Evolutionary conservation across 2,888 invertebrate genomes (phyloP), one percentile per base, ranked within the genome.

Genomic region (Autographa gamma): DNA sequence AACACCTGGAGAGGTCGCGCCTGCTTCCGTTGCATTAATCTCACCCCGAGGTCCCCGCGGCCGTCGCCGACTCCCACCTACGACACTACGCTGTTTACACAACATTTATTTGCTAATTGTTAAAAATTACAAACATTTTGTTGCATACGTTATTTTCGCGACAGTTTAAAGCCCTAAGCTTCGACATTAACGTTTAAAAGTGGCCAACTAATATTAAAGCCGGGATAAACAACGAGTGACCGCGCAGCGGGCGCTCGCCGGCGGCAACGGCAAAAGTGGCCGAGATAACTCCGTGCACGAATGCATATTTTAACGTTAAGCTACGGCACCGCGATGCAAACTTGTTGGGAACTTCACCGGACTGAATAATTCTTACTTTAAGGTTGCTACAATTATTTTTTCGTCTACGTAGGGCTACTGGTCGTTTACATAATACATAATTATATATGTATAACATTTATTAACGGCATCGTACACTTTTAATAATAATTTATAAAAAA

Each of bases 1-100:
- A 95, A 95, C 95, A 95, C 95, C 95, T 95, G 95, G 93, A 95
- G 94, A 94, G 93, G 90, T 92, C 91, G 92, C 89, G 90, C 93
- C 90, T 86, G 92, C 93, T 93, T 93, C 92, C 93, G 93, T 89
- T 94, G 94, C 94, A 94, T 95, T 95, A 93, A 94, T 94, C 93
- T 91, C 90, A 82, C 88, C 86, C 87, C 87, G 85, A 81, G 78
- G 85, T 83, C 79, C 80, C 81, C 70, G 71, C 63, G 69, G 43
- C 84, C 77, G 82, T 79, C 85, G 71, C 73, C 70, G 66, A 48
- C 71, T 52, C 56, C 59, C 70, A 64, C 61, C 66, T 72, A 70
- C 69, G 62, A 61, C 68, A 52, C 59, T 60, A 11, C 56, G 65
- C 19, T 43, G 18, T 48, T 73, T 54, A 60, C 19, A 58, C 18